Base-by-base conservation (phyloP, 2,888 invertebrate genomes). In the Ichneumon xanthorius region DNA sequence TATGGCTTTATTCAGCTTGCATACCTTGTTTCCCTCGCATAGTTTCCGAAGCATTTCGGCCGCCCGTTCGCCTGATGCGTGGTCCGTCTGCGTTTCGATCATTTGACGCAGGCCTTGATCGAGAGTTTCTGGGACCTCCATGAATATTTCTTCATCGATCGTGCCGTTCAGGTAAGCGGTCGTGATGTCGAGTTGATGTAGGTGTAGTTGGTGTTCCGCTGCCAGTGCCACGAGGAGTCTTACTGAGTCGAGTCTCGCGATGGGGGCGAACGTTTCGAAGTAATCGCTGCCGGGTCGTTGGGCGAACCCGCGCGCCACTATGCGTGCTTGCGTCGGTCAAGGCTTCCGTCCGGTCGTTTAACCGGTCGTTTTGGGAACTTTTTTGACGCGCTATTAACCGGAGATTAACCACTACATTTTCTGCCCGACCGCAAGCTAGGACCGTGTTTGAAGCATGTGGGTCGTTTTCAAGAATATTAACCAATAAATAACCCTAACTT, bases 1-100 rank as follows among this genome's bases (percentile, higher is more conserved):
- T 3, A 89, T 71, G 1, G 88, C 76, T 73, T 84, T 88, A 0
- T 70, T 73, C 11, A 89, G 72, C 22, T 30, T 30, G 70, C 87
- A 88, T 0, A 88, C 88, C 45, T 83, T 70, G n/a, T 82, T 72
- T 14, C 79, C 80, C 22, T 75, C 33, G 0, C 14, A 7, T 1
- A 37, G 71, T 30, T 33, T 3, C 1, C 1, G 16, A 0, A 71
- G 22, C 53, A 71, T 19, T 5, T 9, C 48, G 4, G 2, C n/a
- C 16, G 30, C 50, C 16, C 50, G 48, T 6, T 70, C 30, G 26
- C 26, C 26, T 26, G 26, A 26, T 26, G 26, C 3, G 26, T 26
- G 26, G 26, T 48, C 50, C 30, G 26, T 26, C 30, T 11, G 40
- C 40, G 9, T 2, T 4, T 68, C n/a, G 53, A 16, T 19, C 11